Base-by-base conservation (phyloP, 1,140 invertebrate species). In the Euwallacea fornicatus region DNA sequence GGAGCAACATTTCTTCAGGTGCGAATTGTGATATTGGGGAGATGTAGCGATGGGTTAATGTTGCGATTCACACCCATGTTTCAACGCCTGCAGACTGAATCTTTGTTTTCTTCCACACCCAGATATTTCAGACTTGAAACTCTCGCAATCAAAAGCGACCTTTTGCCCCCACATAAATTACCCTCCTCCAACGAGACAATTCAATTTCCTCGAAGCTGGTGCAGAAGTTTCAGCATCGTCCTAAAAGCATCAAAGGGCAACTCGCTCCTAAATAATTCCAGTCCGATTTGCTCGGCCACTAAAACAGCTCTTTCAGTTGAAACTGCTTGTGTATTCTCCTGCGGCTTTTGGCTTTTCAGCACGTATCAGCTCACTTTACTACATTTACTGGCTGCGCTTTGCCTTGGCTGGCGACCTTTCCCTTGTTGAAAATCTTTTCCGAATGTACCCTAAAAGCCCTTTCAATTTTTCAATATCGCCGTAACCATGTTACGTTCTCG, bases 251-350 rank as follows among this genome's bases (percentile, higher is more conserved):
- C 64, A 66, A 66, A 66, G 53, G 33, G 13, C 53, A 9, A 66
- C 42, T 33, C 59, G 55, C 7, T 44, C 33, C 75, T 77, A 75
- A 77, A 77, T 77, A 77, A 77, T 77, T 77, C 76, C 62, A 16
- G 61, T 63, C 50, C 73, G 75, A 77, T 75, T 75, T 76, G 75
- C 75, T 77, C 76, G 76, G 69, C 74, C 76, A 77, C 75, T 77
- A 75, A 77, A 76, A 76, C 73, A 72, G 66, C 59, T 63, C 74
- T 75, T 74, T 76, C 75, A 76, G 76, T 74, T 70, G 74, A 73
- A 76, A 76, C 76, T 76, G 59, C 60, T 69, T 71, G 61, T 75
- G 72, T 78, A 78, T 76, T 76, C 76, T 78, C 76, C 72, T 78
- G 76, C 73, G 76, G 76, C 75, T 72, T 78, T 74, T 74, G 75